phyloP scores from a whole-genome alignment of 2,888 invertebrate genomes.

The Caenorhabditis angaria region DNA sequence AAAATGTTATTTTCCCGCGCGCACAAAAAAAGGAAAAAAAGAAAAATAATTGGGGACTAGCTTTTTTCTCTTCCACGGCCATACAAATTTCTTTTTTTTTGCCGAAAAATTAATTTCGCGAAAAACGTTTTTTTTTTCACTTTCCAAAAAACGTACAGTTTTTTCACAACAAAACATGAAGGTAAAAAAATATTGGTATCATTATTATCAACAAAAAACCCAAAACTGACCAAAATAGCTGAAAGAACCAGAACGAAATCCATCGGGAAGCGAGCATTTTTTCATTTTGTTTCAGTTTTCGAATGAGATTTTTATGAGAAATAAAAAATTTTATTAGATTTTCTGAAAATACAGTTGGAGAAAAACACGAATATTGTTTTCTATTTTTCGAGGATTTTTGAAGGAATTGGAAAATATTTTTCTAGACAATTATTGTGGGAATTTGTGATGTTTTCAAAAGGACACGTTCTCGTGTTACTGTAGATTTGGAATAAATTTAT shows the following conservation, averaged over 20 bases:
- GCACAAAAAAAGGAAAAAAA: background rate
- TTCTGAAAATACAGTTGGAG: no score
- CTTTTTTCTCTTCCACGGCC: conserved; percentile 3
- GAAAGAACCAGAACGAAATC: conserved; percentile 17
- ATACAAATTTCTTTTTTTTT: background rate
- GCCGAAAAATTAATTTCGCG: no score
- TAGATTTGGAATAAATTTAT: no score
- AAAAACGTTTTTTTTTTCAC: background rate
- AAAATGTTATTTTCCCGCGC: background rate
- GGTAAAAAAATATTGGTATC: background rate
- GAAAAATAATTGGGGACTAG: background rate
- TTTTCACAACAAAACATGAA: background rate
- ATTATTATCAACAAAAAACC: background rate
- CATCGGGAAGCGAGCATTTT: conserved; percentile 24
- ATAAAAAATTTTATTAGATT: no score
- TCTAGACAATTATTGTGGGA: no score
- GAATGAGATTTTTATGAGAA: no score
- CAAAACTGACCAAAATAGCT: conserved; percentile 15
- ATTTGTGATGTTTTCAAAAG: no score
- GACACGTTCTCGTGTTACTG: no score
- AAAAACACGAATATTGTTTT: no score
- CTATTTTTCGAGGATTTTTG: no score
- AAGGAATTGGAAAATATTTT: no score
- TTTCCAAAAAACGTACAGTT: background rate
- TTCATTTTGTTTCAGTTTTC: no score